Base-by-base conservation (phyloP, 2,113 vertebrate species). In the Gopherus flavomarginatus region DNA sequence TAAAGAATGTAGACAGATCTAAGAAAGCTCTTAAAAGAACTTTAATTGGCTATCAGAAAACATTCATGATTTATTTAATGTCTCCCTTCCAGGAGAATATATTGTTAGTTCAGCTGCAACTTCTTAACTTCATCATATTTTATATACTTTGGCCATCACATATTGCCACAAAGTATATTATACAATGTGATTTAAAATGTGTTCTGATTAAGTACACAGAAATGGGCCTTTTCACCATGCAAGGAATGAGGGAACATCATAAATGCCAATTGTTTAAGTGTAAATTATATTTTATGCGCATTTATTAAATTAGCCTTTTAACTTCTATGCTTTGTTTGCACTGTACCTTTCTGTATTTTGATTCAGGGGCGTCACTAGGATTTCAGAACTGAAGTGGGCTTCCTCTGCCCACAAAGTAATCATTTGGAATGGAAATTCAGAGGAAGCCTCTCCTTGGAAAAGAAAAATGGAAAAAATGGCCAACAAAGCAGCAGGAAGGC, bases 91-190 rank as follows among this genome's bases (percentile, higher is more conserved):
- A 97, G 94, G 91, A 98, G 97, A 97, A 98, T 98, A 97, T 97
- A 96, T 95, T 98, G 98, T 98, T 98, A 96, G 98, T 98, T 98
- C 98, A 98, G 98, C 98, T 98, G 98, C 95, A 98, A 96, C 97
- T 97, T 98, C 97, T 98, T 98, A 98, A 97, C 95, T 97, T 96
- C 95, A 93, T 96, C 91, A 54, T 98, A 97, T 98, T 98, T 98
- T 98, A 98, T 98, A 94, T 97, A 96, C 90, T 97, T 98, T 98
- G 98, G 98, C 98, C 96, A 97, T 97, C 91, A 89, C 6, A 3
- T 90, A 95, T 97, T 95, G 95, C 98, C 97, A 98, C 96, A 98
- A 97, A 97, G 91, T 95, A 92, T 83, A 81, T 86, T 97, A 90
- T 94, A 87, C 11, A 69, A 93, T 75, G 96, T 98, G 98, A 98